Conservation (phyloP, 2,113 vertebrate genomes). For the Microcebus tavaratra region DNA sequence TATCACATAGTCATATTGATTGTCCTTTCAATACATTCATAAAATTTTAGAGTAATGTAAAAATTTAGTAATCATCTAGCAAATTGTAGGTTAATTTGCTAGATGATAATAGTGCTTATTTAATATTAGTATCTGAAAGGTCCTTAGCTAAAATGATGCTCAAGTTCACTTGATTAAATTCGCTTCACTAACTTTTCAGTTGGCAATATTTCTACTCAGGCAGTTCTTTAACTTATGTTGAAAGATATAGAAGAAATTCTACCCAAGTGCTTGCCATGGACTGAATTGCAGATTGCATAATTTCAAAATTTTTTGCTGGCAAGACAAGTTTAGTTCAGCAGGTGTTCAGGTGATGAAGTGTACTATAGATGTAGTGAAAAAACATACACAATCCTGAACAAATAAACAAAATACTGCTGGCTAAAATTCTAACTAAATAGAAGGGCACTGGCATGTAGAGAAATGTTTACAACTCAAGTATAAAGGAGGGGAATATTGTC, state of each 20-base stretch:
- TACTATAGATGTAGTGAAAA: constrained; percentile 77
- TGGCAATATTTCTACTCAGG: constrained; percentile 81
- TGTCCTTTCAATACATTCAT: constrained; percentile 55
- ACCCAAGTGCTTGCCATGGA: constrained; percentile 79
- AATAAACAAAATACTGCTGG: constrained; percentile 79
- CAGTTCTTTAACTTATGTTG: constrained; percentile 82
- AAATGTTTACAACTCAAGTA: constrained; percentile 76
- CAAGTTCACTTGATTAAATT: constrained; percentile 81
- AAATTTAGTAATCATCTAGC: too few relatives aligned
- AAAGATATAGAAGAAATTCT: constrained; percentile 86
- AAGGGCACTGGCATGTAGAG: constrained; percentile 65
- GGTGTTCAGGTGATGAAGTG: constrained; percentile 83
- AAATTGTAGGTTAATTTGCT: constrained; percentile 16
- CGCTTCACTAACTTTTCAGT: constrained; percentile 77
- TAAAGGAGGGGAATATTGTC: constrained; percentile 68
- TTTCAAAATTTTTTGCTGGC: constrained; percentile 83
- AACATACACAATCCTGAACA: constrained; percentile 72
- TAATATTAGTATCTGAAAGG: constrained; percentile 42
- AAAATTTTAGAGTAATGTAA: constrained; percentile 65
- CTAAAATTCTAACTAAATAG: constrained; percentile 79
- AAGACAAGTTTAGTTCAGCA: constrained; percentile 82
- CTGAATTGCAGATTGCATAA: constrained; percentile 85
- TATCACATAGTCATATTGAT: background rate
- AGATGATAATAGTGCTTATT: constrained; percentile 70
- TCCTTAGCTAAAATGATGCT: constrained; percentile 74